phyloP scores from a whole-genome alignment of 2,888 invertebrate genomes.

The Diarsia mendica region DNA sequence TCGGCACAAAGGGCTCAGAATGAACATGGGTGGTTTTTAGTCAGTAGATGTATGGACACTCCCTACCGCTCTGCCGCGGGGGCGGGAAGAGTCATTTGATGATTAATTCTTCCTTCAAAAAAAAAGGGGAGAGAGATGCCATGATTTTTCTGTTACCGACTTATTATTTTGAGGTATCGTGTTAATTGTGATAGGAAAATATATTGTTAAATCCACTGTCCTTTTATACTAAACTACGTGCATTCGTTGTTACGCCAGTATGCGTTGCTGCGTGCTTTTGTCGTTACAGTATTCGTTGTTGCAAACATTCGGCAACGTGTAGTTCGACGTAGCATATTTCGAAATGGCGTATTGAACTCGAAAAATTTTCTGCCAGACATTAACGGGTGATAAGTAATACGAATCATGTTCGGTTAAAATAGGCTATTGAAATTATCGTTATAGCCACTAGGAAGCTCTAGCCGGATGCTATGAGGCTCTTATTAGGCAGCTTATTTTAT shows the following conservation, averaged over 20 bases:
- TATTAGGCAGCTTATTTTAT: slow-evolving; percentile 80
- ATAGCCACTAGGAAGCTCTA: slow-evolving; percentile 38
- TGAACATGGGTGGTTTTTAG: too few species aligned
- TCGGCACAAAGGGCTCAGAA: too few species aligned
- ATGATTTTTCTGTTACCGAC: not conserved
- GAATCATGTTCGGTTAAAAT: not conserved
- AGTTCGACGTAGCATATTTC: too few species aligned
- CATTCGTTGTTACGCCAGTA: too few species aligned
- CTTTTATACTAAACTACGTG: not conserved
- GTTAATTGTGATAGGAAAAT: not conserved
- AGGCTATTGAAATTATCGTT: slow-evolving; percentile 19
- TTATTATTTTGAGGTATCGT: not conserved
- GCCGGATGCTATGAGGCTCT: slow-evolving; percentile 64
- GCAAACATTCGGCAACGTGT: too few species aligned
- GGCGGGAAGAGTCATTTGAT: too few species aligned
- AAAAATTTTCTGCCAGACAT: not conserved
- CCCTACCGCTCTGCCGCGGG: too few species aligned
- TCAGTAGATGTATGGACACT: too few species aligned
- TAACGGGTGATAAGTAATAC: not conserved
- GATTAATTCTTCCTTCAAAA: too few species aligned
- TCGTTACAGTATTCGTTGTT: too few species aligned
- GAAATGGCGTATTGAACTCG: too few species aligned
- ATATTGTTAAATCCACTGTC: not conserved
- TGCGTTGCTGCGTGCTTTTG: too few species aligned
- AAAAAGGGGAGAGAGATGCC: not conserved